Base-by-base conservation (phyloP, 1,140 invertebrate species). In the Procambarus virginalis region DNA sequence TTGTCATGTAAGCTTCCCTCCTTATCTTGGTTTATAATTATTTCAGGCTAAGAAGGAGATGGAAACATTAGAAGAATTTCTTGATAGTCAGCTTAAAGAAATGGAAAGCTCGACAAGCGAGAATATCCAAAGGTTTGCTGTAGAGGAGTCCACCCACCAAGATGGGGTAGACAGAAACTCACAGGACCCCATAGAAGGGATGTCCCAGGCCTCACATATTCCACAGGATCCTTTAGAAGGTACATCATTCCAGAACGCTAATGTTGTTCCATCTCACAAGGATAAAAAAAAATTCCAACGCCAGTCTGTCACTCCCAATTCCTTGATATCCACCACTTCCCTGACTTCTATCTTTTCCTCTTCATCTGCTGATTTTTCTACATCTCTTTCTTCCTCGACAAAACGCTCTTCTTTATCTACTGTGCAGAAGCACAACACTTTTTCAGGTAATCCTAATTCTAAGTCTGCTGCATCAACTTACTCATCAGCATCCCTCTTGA, bases 31-130 rank as follows among this genome's bases (percentile, higher is more conserved):
- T 73, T 73, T 73, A 34, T 34, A 12, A 34, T 64, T 45, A 48
- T 78, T 86, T 48, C 75, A 87, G 85, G 85, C 78, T 55, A 87
- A 80, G 77, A 87, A 87, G 46, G 77, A 80, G 64, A 87, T 87
- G 85, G 85, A 87, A 55, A 80, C 78, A 64, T 20, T 87, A 2
- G 85, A 80, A 14, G 77, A 87, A 64, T 80, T 80, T 49, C 64
- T 87, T 76, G 85, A 87, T n/a, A 79, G 51, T 87, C 77, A 80
- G 20, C 78, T 87, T 1, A 87, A 87, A 80, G 85, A 87, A 70
- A 87, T 87, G 85, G 85, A 87, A 68, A 48, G 22, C 46, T 49
- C 77, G 51, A 64, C 45, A 55, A 48, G n/a, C 49, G 34, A 79
- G 22, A 64, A 80, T 12, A 49, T n/a, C 22, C 55, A 70, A 78